Base-by-base conservation (phyloP, 2,888 invertebrate genomes). In the Idaea dimidiata region DNA sequence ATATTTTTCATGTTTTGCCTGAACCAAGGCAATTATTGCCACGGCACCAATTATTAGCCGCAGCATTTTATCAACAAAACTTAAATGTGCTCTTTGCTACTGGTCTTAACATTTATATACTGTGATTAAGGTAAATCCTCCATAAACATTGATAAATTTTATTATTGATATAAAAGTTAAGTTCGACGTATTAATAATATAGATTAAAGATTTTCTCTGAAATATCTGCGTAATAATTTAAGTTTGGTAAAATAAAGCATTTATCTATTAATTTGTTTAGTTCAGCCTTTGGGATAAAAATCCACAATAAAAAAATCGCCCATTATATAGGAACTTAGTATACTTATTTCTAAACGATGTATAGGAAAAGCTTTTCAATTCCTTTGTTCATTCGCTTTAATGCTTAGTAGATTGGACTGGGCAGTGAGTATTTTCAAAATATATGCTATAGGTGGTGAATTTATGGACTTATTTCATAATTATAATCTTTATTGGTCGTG, bases 1-100 rank as follows among this genome's bases (percentile, higher is more conserved):
- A 84, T 91, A 90, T 82, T 87, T 83, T 57, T 90, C 88, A 69
- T 90, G 91, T 59, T 79, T 76, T 32, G 81, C 88, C 31, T 84
- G 77, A 7, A 77, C 86, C 6, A 78, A 70, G 43, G 75, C 79
- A 43, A 74, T 75, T 14, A 82, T 66, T 59, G 88, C 64, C 10
- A 88, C 67, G 18, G 84, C 70, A 68, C 71, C 81, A 54, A 81
- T 70, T 69, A 83, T 74, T 66, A 81, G 65, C 59, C 83, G 79
- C 66, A 68, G 71, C 89, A 89, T 89, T 65, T 72, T 79, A 66
- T 31, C 62, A 64, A 77, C 70, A 73, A 66, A 66, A 31, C 68
- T 56, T 16, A 57, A 59, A 54, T 32, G 59, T 18, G 56, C 66
- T 66, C 61, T 66, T 69, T 59, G 62, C 65, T 66, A 74, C 69